Evolutionary conservation across 2,113 vertebrate genomes (phyloP).

Genomic region (Saguinus imperator): DNA sequence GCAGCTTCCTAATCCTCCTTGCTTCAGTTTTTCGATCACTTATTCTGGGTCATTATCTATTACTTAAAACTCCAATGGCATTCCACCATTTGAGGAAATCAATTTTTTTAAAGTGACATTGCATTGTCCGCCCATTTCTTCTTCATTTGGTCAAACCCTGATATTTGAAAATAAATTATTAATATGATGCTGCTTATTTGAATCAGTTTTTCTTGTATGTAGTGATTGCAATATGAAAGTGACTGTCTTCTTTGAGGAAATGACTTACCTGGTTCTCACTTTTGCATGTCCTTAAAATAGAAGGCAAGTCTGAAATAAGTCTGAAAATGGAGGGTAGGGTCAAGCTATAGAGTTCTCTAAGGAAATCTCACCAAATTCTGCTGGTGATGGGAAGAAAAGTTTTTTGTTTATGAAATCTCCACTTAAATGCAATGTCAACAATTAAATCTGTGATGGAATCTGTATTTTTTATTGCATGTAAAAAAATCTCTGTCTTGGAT

Average conservation of each 20-base stretch:
- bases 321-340: neutral
- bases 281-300: neutral
- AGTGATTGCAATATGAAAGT: neutral
- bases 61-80: neutral
- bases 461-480: neutral
- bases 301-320: neutral
- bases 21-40: neutral
- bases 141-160: neutral
- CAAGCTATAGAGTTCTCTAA: neutral
- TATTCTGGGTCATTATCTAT: neutral
- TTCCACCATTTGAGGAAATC: neutral
- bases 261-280: neutral
- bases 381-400: neutral
- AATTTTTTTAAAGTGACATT: neutral
- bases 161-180: neutral
- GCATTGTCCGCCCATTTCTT: accelerated
- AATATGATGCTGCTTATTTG: neutral
- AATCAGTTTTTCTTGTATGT: neutral
- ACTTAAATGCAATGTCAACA: neutral
- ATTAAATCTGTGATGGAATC: neutral
- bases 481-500: neutral
- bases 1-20: neutral
- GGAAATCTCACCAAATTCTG: neutral
- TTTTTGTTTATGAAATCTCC: neutral
- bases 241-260: neutral